Evolutionary conservation across 2,113 vertebrate species (phyloP).

Genomic region (Syngnathus floridae): DNA sequence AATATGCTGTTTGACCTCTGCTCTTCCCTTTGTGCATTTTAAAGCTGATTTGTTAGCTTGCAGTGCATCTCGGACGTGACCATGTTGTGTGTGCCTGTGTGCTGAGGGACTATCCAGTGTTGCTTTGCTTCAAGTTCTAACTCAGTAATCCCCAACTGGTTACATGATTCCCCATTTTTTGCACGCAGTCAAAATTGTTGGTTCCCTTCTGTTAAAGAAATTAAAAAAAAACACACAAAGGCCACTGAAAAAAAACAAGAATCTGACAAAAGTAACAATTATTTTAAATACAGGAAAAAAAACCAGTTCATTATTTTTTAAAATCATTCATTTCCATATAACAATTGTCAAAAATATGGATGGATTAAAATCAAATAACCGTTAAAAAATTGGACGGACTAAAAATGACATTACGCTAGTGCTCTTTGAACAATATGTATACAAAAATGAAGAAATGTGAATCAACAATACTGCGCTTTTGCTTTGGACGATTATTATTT

Average conservation of each 20-base stretch:
- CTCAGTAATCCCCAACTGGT: conserved; percentile 27
- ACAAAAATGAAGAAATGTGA: too few species aligned
- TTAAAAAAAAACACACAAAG: not conserved
- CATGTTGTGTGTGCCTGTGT: conserved; percentile 9
- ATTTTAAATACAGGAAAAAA: not conserved
- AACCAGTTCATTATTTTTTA: not conserved
- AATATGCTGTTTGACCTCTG: conserved; percentile 21
- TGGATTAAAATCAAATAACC: too few species aligned
- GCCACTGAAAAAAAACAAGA: too few species aligned
- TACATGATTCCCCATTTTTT: not conserved
- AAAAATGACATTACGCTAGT: too few species aligned
- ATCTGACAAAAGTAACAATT: not conserved
- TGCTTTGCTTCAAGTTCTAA: conserved; percentile 24
- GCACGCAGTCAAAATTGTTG: not conserved
- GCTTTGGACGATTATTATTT: not conserved
- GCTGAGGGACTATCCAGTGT: conserved; percentile 41
- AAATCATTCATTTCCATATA: too few species aligned
- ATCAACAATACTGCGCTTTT: too few species aligned
- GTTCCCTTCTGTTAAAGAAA: not conserved
- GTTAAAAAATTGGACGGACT: too few species aligned
- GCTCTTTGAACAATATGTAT: too few species aligned
- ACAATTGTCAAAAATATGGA: too few species aligned
- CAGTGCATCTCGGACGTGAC: not conserved
- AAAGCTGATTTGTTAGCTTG: conserved; percentile 20
- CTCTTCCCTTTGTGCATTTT: conserved; percentile 32